These are phyloP conservation scores for Sebastes taczanowskii DNA, from an alignment of 2,797 vertebrate genomes.

Conservation along the genomic window DNA sequence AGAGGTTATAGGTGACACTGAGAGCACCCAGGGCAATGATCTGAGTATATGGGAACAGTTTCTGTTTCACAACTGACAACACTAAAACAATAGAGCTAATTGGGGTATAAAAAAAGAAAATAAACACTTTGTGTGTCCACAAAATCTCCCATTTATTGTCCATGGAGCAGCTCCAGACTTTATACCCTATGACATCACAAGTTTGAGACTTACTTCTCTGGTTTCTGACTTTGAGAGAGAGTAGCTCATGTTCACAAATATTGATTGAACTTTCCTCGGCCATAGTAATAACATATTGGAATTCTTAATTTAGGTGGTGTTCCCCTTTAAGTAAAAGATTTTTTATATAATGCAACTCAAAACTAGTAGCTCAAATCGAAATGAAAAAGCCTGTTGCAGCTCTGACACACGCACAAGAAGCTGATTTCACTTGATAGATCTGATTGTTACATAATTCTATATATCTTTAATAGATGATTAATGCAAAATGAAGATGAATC, in stretches of 20 bases:
- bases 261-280: no score
- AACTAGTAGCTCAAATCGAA: background rate
- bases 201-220: no score
- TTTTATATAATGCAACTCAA: background rate
- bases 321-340: background rate
- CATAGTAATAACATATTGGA: background rate
- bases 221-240: no score
- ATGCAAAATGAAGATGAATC: constrained; percentile 16
- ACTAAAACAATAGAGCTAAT: no score
- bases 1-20: background rate
- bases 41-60: background rate
- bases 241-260: no score
- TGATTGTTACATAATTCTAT: constrained; percentile 12
- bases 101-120: no score
- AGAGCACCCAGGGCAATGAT: background rate
- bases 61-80: background rate
- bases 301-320: no score
- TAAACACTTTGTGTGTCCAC: no score
- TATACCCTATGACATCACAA: no score
- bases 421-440: constrained; percentile 14
- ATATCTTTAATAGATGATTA: constrained; percentile 57
- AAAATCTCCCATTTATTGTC: no score
- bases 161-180: no score
- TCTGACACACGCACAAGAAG: background rate
- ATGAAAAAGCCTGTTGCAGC: background rate